These are phyloP conservation scores for Zaprionus vittiger DNA, from an alignment of 1,140 invertebrate species.

Conservation along the genomic window DNA sequence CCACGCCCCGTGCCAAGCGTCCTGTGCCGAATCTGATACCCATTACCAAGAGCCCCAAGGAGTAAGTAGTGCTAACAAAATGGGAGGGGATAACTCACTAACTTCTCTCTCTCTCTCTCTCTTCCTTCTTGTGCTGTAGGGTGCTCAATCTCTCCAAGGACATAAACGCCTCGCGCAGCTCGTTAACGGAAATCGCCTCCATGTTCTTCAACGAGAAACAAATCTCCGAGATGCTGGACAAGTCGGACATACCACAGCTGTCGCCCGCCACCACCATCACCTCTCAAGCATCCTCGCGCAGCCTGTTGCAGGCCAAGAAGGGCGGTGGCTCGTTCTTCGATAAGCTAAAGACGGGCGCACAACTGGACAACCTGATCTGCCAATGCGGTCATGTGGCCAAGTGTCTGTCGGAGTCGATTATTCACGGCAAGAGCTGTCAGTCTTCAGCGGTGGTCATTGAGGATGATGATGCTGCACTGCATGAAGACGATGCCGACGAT, in stretches of 20 bases:
- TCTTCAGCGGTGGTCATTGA: constrained; percentile 68
- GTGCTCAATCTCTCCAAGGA: constrained; percentile 76
- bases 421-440: constrained; percentile 89
- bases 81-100: neutral
- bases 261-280: constrained; percentile 83
- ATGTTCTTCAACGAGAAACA: constrained; percentile 80
- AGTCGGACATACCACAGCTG: constrained; percentile 79
- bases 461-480: constrained; percentile 85
- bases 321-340: constrained; percentile 92
- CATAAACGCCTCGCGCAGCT: constrained; percentile 70
- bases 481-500: constrained; percentile 73
- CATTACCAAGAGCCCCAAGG: constrained; percentile 84
- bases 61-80: constrained; percentile 45
- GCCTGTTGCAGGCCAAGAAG: constrained; percentile 86
- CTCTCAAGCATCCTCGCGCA: constrained; percentile 73
- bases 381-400: constrained; percentile 92
- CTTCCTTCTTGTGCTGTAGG: constrained; percentile 21
- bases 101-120: neutral
- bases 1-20: constrained; percentile 85
- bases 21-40: constrained; percentile 90
- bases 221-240: constrained; percentile 79
- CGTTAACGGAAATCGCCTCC: constrained; percentile 79
- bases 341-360: constrained; percentile 88
- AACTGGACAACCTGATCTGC: constrained; percentile 88
- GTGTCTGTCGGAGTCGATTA: constrained; percentile 91